phyloP scores from a whole-genome alignment of 2,888 invertebrate genomes.

The Lasioglossum leucozonium region DNA sequence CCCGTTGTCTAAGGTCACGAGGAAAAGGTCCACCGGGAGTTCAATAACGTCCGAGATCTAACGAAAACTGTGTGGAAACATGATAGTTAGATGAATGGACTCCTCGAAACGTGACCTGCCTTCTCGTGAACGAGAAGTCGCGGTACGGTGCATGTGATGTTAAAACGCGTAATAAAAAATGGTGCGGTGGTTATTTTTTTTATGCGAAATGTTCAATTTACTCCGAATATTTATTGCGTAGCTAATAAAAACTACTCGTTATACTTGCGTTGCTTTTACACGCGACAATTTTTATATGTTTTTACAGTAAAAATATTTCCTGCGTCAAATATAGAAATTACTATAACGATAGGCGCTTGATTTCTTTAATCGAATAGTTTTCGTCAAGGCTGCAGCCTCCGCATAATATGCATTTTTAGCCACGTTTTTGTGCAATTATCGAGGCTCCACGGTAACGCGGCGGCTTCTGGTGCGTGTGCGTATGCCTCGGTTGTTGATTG shows the following conservation, averaged over 20 bases:
- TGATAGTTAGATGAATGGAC: neutral
- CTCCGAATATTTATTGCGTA: too few relatives aligned
- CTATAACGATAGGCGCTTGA: neutral
- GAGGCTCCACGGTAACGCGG: conserved; percentile 2
- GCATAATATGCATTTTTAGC: neutral
- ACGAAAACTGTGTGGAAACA: neutral
- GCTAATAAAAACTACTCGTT: too few relatives aligned
- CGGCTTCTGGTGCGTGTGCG: conserved; percentile 39
- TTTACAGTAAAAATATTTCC: neutral
- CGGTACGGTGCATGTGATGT: too few relatives aligned
- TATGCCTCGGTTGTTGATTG: conserved; percentile 28
- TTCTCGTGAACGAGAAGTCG: neutral
- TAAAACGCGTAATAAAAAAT: too few relatives aligned
- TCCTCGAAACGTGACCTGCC: neutral
- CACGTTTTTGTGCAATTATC: neutral
- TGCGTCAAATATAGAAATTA: neutral
- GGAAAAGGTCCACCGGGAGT: neutral
- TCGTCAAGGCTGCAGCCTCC: neutral
- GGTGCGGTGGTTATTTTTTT: too few relatives aligned
- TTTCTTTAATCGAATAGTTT: neutral
- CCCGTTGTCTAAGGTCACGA: conserved; percentile 15
- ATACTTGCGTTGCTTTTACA: too few relatives aligned
- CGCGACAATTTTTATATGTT: too few relatives aligned
- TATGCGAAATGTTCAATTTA: too few relatives aligned
- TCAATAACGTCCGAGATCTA: neutral